Evolutionary conservation across 2,888 invertebrate genomes (phyloP), one percentile per base, ranked within the genome.

Genomic region (Pseudococcus viburni): DNA sequence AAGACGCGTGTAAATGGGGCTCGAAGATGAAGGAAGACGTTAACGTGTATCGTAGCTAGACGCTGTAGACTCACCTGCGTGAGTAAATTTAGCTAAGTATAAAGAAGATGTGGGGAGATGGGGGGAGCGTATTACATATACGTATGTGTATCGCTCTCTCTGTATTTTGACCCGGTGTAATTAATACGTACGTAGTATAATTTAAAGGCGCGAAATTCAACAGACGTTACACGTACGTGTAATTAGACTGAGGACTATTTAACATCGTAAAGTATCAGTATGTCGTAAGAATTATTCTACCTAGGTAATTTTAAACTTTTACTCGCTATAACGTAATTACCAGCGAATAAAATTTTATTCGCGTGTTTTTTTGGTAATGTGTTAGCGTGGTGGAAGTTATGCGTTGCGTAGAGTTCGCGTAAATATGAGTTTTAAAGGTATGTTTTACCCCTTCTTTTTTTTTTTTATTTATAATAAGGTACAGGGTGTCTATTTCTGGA

Each of bases 271-370:
- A 42, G 39, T 83, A 83, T 83, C 19, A 26, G 80, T 42, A 39
- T 83, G 80, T 83, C 80, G 80, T 33, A 83, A 83, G 80, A 83
- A 83, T 83, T 83, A 83, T 46, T 83, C 46, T 9, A 42, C 42
- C 42, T 42, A 42, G 42, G 42, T 42, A 42, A 42, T 9, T 33
- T 33, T 7, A 83, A 83, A 83, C 46, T 83, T 83, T 42, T 64
- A 64, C 64, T 33, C 73, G 73, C 73, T 73, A 73, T 73, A 33
- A 73, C 6, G 46, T 46, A 46, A 83, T 42, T 83, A 83, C 46
- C 15, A 46, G 39, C 15, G 80, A 83, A 83, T 83, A 83, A 83
- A 83, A 83, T 83, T 83, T 83, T 83, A 83, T 83, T 83, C 80
- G 42, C 80, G 19, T 46, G 80, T 42, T 83, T 77, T 64, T 73